Evolutionary conservation across 2,797 vertebrate genomes (phyloP), one percentile per base, ranked within the genome.

Genomic region (Lepus oiostolus): DNA sequence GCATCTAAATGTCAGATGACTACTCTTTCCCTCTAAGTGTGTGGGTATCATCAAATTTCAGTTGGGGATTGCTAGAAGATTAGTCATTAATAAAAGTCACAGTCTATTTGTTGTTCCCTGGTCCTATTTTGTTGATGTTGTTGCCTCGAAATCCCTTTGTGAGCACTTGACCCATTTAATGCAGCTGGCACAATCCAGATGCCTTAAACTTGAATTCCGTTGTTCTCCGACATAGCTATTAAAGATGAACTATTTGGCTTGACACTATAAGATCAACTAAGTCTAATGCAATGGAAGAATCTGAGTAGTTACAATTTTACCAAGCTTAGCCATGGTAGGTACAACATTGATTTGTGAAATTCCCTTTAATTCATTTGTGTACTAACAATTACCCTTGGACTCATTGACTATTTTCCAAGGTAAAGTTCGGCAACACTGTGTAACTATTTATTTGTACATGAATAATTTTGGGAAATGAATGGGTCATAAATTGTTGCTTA

Each of bases 11-110:
- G 21, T 85, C 35, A 90, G n/a, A 16, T 79, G 77, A 92, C 14
- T 85, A 11, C 28, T 87, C 60, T 77, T 85, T 76, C 71, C 17
- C 82, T 9, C 84, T 72, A 42, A 92, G 7, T 24, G 7, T 86
- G 52, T 62, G 93, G 35, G 32, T 91, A 79, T 83, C n/a, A 77
- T 88, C 77, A 62, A 72, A 85, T 17, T 75, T 90, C 17, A 80
- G 22, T 86, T 85, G 71, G 16, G 91, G 60, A 75, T 24, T 76
- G 17, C 32, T 85, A 52, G n/a, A 47, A 63, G 72, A 88, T 52
- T 19, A 86, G 26, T 84, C 24, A 32, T 93, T n/a, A 82, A 77
- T 85, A 72, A 90, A 94, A 79, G 42, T 79, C 16, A 63, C 21
- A 81, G 30, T 91, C 9, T 74, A 60, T 87, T 90, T 81, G 26